phyloP scores from a whole-genome alignment of 2,113 vertebrate species.

The Hiodon alosoides region DNA sequence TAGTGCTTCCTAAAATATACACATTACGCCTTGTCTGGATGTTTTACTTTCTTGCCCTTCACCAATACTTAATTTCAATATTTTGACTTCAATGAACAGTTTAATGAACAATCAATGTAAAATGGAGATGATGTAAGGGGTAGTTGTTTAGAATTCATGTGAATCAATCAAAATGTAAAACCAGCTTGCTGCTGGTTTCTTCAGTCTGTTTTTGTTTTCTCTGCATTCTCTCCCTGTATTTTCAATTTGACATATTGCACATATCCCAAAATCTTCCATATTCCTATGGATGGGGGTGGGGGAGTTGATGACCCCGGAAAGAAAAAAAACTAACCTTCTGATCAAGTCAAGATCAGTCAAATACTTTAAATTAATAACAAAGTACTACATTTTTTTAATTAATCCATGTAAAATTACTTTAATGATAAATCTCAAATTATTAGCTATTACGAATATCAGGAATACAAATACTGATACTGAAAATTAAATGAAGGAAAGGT shows the following conservation, averaged over 20 bases:
- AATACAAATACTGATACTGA: too few species aligned
- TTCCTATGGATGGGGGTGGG: constrained; percentile 11
- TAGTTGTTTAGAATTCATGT: too few species aligned
- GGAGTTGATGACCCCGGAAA: not conserved
- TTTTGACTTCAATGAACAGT: too few species aligned
- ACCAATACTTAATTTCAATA: too few species aligned
- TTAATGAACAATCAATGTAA: too few species aligned
- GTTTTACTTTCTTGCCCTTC: too few species aligned
- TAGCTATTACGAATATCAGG: too few species aligned
- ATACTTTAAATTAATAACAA: not conserved
- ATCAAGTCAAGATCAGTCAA: not conserved
- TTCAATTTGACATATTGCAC: constrained; percentile 68
- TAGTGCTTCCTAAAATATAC: not conserved
- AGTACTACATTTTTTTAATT: not conserved
- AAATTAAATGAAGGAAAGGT: too few species aligned
- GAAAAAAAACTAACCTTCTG: not conserved
- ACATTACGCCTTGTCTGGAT: too few species aligned
- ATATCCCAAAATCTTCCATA: constrained; percentile 56
- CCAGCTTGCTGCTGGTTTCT: constrained; percentile 41
- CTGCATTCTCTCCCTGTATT: constrained; percentile 39
- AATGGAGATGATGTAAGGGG: too few species aligned
- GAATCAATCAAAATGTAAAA: constrained; percentile 19
- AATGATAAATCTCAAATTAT: too few species aligned
- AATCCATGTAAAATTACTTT: not conserved
- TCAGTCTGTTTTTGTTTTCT: constrained; percentile 33